Evolutionary conservation across 2,888 invertebrate species (phyloP).

Genomic region (Parelbella ahira): DNA sequence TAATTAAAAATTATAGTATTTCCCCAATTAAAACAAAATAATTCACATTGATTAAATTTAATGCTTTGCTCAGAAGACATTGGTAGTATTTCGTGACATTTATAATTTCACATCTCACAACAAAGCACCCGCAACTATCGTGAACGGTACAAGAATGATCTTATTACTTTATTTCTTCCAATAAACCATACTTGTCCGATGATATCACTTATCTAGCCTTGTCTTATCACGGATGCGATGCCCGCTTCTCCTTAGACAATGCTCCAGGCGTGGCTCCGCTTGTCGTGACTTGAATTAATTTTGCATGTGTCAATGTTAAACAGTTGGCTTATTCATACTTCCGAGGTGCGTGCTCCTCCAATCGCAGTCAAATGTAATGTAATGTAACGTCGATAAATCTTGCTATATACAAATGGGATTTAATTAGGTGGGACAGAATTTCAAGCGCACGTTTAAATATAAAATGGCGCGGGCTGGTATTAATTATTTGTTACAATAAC

Average conservation of each 20-base stretch:
- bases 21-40: too few species aligned
- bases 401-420: conserved; percentile 8
- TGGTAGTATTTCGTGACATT: too few species aligned
- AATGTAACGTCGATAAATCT: too few species aligned
- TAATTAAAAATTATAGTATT: too few species aligned
- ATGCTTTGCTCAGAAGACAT: too few species aligned
- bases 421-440: conserved; percentile 10
- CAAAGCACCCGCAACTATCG: conserved; percentile 2
- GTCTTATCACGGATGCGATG: conserved; percentile 55
- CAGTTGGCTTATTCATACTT: conserved; percentile 43
- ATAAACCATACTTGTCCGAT: conserved; percentile 44
- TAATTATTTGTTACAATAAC: conserved; percentile 7
- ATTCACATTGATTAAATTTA: too few species aligned
- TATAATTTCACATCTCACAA: too few species aligned
- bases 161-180: conserved; percentile 29
- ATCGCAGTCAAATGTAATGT: too few species aligned
- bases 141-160: not conserved
- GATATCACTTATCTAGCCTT: conserved; percentile 51
- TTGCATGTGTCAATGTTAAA: conserved; percentile 65
- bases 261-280: conserved; percentile 58
- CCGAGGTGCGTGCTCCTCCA: conserved; percentile 58
- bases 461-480: conserved; percentile 8
- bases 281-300: conserved; percentile 70
- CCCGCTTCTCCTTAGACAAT: conserved; percentile 55
- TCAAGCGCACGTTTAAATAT: conserved; percentile 5